Conservation (phyloP, 2,113 vertebrate genomes). For the Calcarius ornatus region DNA sequence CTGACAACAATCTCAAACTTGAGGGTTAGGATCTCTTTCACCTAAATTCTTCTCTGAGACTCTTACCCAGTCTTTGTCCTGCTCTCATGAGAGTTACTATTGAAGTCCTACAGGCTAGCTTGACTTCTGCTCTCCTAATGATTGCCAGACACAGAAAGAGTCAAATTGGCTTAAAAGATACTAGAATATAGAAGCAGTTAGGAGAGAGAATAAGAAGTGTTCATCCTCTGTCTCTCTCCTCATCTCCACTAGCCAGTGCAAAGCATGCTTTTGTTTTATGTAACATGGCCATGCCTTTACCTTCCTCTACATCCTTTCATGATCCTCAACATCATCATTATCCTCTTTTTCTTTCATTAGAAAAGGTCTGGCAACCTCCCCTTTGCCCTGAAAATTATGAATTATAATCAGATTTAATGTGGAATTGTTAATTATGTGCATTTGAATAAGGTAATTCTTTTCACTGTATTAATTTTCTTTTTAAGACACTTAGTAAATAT, state of each 20-base stretch:
- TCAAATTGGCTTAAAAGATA: not conserved
- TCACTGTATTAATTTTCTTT: not conserved
- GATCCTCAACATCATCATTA: not conserved
- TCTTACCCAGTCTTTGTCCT: not conserved
- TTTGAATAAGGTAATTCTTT: not conserved
- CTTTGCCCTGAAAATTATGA: not conserved
- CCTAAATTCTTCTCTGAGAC: not conserved
- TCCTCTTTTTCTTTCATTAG: not conserved
- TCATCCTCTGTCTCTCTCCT: not conserved
- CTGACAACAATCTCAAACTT: rapidly evolving
- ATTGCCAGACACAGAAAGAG: not conserved
- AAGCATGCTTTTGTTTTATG: not conserved
- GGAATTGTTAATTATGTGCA: not conserved
- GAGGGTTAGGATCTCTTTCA: not conserved
- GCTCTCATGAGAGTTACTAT: not conserved
- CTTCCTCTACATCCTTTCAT: not conserved
- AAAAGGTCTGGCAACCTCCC: not conserved
- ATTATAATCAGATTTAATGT: not conserved
- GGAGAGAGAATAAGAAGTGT: not conserved
- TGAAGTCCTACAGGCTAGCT: not conserved
- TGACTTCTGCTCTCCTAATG: not conserved
- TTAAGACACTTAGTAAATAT: not conserved
- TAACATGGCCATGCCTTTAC: not conserved
- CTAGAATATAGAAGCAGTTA: not conserved
- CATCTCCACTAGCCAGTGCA: not conserved